These are phyloP conservation scores for Steinernema feltiae DNA, from an alignment of 1,140 invertebrate species.

Conservation along the genomic window DNA sequence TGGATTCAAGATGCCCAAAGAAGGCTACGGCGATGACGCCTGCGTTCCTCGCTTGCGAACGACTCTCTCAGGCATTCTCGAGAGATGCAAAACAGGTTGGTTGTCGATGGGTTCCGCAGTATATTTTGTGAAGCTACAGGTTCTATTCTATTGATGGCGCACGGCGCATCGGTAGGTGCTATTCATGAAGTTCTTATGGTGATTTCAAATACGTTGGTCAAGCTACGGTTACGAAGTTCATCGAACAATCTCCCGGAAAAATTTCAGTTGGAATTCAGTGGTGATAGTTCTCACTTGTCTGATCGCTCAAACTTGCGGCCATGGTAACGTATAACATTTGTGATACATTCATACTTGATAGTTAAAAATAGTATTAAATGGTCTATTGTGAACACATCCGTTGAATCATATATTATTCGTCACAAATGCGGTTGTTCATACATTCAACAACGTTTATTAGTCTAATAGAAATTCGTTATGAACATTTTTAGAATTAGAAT, in stretches of 20 bases:
- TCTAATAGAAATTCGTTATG: too few species aligned
- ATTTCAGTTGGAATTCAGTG: constrained; percentile 36
- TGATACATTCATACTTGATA: neutral
- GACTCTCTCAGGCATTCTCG: constrained; percentile 42
- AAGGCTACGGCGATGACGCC: constrained; percentile 49
- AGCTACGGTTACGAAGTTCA: constrained; percentile 51
- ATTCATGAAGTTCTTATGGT: constrained; percentile 46
- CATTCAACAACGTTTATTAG: too few species aligned
- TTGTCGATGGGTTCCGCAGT: neutral
- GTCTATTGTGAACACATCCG: too few species aligned
- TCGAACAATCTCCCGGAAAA: constrained; percentile 33
- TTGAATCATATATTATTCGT: too few species aligned
- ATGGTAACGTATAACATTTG: constrained; percentile 20
- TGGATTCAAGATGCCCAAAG: constrained; percentile 19
- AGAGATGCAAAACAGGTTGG: constrained; percentile 20
- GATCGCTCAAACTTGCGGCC: constrained; percentile 36
- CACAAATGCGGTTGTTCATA: too few species aligned
- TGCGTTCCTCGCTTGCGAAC: constrained; percentile 40
- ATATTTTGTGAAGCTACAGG: constrained; percentile 26
- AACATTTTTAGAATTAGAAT: too few species aligned
- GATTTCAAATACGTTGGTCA: constrained; percentile 55
- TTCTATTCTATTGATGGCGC: constrained; percentile 43
- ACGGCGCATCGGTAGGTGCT: constrained; percentile 53
- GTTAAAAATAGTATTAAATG: too few species aligned
- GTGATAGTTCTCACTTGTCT: constrained; percentile 42